These are phyloP conservation scores for Drosophila phalerata DNA, from an alignment of 2,888 invertebrate genomes.

Conservation along the genomic window DNA sequence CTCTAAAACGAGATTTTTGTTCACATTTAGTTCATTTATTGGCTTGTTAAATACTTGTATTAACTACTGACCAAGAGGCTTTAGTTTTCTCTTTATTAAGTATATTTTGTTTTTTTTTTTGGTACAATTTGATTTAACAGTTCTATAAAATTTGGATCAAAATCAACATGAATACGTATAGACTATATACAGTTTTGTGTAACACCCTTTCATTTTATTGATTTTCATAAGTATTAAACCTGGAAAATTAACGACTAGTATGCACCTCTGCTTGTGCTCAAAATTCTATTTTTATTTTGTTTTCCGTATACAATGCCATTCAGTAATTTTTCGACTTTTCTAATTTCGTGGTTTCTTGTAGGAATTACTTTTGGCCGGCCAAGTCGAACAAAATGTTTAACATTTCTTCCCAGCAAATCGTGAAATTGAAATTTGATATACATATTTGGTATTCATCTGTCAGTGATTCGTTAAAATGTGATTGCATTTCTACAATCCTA, in stretches of 20 bases:
- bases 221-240: conserved; percentile 52
- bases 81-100: conserved; percentile 18
- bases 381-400: conserved; percentile 5
- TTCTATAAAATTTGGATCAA: conserved; percentile 63
- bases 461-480: not conserved
- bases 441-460: not conserved
- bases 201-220: conserved; percentile 41
- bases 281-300: conserved; percentile 16
- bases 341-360: conserved; percentile 3
- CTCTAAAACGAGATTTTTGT: conserved; percentile 71
- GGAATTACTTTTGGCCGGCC: not conserved
- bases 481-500: not conserved
- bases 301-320: conserved; percentile 16
- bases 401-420: conserved; percentile 10
- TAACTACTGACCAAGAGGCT: conserved; percentile 41
- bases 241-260: conserved; percentile 36
- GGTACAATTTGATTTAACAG: conserved; percentile 74
- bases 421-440: conserved; percentile 12
- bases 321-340: conserved; percentile 47
- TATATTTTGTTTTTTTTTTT: conserved; percentile 32
- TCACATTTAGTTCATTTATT: conserved; percentile 46
- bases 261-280: conserved; percentile 1
- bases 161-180: conserved; percentile 39
- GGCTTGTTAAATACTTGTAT: conserved; percentile 38
- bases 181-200: conserved; percentile 41